These are phyloP conservation scores for Cossypha niveicapilla DNA, from an alignment of 2,797 vertebrate genomes.

Conservation along the genomic window DNA sequence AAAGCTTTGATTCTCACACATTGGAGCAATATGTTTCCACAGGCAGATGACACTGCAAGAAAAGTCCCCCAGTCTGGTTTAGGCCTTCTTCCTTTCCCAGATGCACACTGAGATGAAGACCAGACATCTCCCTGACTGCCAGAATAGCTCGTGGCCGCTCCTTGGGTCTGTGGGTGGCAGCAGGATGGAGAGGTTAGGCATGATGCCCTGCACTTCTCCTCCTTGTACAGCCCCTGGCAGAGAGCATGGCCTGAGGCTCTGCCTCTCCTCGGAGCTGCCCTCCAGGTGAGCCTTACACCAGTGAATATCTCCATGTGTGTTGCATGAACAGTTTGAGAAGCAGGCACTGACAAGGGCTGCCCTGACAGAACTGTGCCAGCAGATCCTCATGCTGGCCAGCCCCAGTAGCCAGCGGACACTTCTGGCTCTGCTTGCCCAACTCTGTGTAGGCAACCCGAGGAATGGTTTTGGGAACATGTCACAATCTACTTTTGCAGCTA, in stretches of 20 bases:
- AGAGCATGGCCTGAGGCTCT: not conserved
- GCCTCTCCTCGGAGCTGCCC: not conserved
- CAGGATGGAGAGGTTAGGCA: not conserved
- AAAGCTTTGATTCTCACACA: not conserved
- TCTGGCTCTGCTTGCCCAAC: fast-evolving
- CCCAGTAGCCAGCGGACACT: not conserved
- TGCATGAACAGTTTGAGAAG: not conserved
- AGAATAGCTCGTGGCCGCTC: not conserved
- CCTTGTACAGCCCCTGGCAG: not conserved
- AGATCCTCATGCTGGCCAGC: not conserved
- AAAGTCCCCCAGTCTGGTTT: not conserved
- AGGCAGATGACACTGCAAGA: not conserved
- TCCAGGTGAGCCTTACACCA: not conserved
- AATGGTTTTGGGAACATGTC: not conserved
- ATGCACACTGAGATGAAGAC: not conserved
- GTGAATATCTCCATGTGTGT: not conserved
- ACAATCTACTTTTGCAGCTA: not conserved
- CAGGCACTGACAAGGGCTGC: not conserved
- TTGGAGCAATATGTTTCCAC: not conserved
- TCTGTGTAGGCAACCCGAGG: not conserved
- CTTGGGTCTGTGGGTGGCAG: not conserved
- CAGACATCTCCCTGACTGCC: not conserved
- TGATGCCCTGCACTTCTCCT: not conserved
- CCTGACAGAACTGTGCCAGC: not conserved
- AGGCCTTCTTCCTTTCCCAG: not conserved